Evolutionary conservation across 2,113 vertebrate genomes (phyloP).

Genomic region (Scatophagus argus): DNA sequence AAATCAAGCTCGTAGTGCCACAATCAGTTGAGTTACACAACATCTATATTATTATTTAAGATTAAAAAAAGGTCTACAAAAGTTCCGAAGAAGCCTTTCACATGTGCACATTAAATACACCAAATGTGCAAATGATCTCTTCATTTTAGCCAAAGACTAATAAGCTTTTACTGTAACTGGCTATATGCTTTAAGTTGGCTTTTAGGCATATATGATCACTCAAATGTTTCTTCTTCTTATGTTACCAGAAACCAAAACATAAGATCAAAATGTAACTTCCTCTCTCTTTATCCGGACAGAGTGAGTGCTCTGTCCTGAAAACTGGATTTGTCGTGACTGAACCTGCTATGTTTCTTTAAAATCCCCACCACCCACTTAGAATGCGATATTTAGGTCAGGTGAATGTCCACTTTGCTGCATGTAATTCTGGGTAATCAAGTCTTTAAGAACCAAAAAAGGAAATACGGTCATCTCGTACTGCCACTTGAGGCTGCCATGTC

Average conservation of each 20-base stretch:
- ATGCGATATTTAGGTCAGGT: slow-evolving; percentile 45
- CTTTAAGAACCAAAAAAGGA: slow-evolving; percentile 29
- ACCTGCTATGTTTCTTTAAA: slow-evolving; percentile 14
- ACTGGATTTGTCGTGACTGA: slow-evolving; percentile 34
- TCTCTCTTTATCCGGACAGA: neutral
- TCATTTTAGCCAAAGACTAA: neutral
- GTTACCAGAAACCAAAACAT: neutral
- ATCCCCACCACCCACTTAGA: slow-evolving; percentile 25
- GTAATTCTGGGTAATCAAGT: slow-evolving; percentile 50
- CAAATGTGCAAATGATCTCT: neutral
- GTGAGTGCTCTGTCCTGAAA: neutral
- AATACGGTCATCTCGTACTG: neutral
- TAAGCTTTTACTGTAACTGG: neutral
- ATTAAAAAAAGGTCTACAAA: too few relatives aligned
- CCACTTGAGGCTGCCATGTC: slow-evolving; percentile 21
- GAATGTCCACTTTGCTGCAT: slow-evolving; percentile 46
- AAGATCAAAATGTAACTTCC: neutral
- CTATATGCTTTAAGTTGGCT: neutral
- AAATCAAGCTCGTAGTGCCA: too few relatives aligned
- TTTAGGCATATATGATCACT: neutral
- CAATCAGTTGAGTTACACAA: too few relatives aligned
- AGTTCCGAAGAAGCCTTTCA: too few relatives aligned
- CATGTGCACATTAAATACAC: too few relatives aligned
- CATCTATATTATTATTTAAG: too few relatives aligned
- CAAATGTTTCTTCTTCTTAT: neutral